Evolutionary conservation across 2,888 invertebrate genomes (phyloP).

Genomic region (Pseudeuparius sepicola): DNA sequence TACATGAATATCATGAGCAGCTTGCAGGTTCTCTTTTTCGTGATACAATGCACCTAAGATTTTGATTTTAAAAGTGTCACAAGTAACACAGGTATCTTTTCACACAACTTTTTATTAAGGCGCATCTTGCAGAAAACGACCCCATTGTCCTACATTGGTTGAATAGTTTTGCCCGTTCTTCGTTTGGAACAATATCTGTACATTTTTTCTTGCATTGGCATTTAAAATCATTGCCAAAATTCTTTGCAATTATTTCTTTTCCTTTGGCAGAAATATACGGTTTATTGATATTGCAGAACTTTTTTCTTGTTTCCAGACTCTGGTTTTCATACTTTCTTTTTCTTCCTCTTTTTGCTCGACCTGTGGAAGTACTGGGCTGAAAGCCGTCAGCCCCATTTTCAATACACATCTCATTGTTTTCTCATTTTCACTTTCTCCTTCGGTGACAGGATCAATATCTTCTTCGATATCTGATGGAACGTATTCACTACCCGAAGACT

Average conservation of each 20-base stretch:
- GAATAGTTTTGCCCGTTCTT: background rate
- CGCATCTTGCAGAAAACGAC: constrained; percentile 5
- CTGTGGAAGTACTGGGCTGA: constrained; percentile 1
- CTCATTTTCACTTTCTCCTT: constrained; percentile 2
- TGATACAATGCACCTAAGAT: too few species aligned
- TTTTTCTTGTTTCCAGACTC: too few species aligned
- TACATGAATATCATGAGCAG: too few species aligned
- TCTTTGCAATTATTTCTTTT: too few species aligned
- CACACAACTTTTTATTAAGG: constrained; percentile 1
- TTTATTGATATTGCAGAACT: too few species aligned
- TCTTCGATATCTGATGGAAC: background rate
- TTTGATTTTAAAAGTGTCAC: too few species aligned
- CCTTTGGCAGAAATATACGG: too few species aligned
- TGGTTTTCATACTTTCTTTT: background rate
- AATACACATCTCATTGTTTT: background rate
- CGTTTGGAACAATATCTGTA: too few species aligned
- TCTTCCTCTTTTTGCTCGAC: background rate
- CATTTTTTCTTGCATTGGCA: background rate
- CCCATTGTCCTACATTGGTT: background rate
- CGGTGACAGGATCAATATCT: background rate
- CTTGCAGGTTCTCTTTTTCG: too few species aligned
- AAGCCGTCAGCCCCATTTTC: background rate
- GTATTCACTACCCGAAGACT: constrained; percentile 1
- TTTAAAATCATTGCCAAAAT: too few species aligned
- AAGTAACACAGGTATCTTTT: too few species aligned